Conservation (phyloP, 53 echinoderm and acorn worm species). For the Stichopus horrens region DNA sequence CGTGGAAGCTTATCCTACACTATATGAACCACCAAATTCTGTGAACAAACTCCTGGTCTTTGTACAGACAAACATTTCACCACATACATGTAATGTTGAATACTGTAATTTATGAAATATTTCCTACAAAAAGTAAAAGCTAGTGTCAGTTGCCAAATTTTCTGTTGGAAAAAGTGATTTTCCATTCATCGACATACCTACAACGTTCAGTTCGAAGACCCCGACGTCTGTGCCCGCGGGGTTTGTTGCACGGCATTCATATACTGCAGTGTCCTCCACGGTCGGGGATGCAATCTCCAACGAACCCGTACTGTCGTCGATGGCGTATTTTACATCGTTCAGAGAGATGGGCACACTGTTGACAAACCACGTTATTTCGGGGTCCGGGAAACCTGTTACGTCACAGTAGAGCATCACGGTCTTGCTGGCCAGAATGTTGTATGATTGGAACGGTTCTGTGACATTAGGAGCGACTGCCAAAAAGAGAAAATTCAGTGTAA, state of each 20-base stretch:
- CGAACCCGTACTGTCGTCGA: slow-evolving; percentile 46
- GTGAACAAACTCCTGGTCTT: too few species aligned
- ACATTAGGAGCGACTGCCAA: slow-evolving; percentile 29
- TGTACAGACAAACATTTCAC: too few species aligned
- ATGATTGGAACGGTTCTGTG: slow-evolving; percentile 43
- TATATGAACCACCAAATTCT: too few species aligned
- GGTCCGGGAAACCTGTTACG: slow-evolving; percentile 60
- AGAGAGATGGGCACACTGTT: slow-evolving; percentile 55
- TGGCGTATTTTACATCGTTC: slow-evolving; percentile 65
- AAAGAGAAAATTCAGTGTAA: background rate
- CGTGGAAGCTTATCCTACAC: too few species aligned
- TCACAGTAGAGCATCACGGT: slow-evolving; percentile 61
- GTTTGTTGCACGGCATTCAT: slow-evolving; percentile 69
- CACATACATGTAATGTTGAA: too few species aligned
- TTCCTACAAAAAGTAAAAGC: too few species aligned
- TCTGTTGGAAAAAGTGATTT: too few species aligned
- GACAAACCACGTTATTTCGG: slow-evolving; percentile 63
- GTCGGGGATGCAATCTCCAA: slow-evolving; percentile 55
- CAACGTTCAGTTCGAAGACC: slow-evolving; percentile 55
- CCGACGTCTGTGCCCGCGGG: slow-evolving; percentile 57
- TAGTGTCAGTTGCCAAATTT: too few species aligned
- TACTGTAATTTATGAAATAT: too few species aligned
- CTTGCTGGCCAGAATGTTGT: slow-evolving; percentile 54
- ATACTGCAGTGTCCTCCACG: slow-evolving; percentile 59
- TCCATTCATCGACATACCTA: slow-evolving; percentile 47